Evolutionary conservation across 2,113 vertebrate genomes (phyloP).

Genomic region (Toxostoma redivivum): DNA sequence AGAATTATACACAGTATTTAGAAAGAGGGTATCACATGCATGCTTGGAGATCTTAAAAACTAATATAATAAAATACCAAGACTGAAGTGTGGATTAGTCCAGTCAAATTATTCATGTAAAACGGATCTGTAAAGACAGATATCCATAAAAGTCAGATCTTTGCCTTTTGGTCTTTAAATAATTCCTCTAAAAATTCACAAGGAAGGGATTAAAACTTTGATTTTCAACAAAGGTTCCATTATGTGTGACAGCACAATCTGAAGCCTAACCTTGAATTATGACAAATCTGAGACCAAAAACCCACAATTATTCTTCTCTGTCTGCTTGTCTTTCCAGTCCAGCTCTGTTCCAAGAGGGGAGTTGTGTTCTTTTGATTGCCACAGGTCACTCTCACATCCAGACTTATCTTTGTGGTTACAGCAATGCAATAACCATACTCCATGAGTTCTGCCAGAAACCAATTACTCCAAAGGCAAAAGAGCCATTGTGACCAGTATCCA

Average conservation of each 20-base stretch:
- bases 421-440: background rate
- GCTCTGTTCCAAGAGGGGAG: background rate
- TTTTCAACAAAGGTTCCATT: background rate
- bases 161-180: background rate
- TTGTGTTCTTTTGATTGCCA: background rate
- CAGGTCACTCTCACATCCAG: background rate
- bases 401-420: background rate
- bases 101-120: background rate
- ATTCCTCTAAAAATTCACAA: background rate
- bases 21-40: background rate
- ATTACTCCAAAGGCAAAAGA: background rate
- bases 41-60: background rate
- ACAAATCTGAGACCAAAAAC: background rate
- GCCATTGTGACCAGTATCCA: background rate
- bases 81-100: background rate
- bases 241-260: background rate
- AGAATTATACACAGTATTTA: background rate
- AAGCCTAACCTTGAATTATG: background rate
- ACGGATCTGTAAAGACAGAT: background rate
- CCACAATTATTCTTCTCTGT: background rate
- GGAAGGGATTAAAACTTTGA: background rate
- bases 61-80: background rate
- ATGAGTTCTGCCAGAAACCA: background rate
- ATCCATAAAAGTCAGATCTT: background rate
- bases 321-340: background rate